A percentile compares a stretch with the other conserved stretches of the same genome.
phyloP scores from a whole-genome alignment of 2,888 invertebrate species.

The Nebria brevicollis region DNA sequence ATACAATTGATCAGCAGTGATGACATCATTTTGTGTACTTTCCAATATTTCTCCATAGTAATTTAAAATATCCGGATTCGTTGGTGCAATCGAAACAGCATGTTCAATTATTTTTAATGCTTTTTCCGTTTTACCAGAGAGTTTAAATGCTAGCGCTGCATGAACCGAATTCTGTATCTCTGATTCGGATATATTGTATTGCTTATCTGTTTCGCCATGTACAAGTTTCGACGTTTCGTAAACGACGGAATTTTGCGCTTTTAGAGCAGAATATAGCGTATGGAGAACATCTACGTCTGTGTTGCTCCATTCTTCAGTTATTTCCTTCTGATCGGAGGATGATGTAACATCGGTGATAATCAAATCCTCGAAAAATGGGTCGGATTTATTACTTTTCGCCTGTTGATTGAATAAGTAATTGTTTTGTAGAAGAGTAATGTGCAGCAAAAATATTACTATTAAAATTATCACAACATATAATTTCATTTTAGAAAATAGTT shows the following conservation, averaged over 20 bases:
- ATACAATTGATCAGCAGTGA: slow-evolving; percentile 91
- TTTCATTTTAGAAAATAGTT: slow-evolving; percentile 22
- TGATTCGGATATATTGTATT: slow-evolving; percentile 62
- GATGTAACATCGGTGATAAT: slow-evolving; percentile 57
- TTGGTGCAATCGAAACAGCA: slow-evolving; percentile 89
- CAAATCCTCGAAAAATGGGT: slow-evolving; percentile 60
- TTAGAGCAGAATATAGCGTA: slow-evolving; percentile 55
- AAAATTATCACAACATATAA: slow-evolving; percentile 32
- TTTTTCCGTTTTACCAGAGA: slow-evolving; percentile 83
- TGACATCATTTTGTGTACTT: slow-evolving; percentile 82
- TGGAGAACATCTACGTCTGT: slow-evolving; percentile 56
- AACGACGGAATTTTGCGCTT: slow-evolving; percentile 49
- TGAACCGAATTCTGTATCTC: slow-evolving; percentile 89
- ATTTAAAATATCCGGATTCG: slow-evolving; percentile 91
- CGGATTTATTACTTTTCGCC: slow-evolving; percentile 35
- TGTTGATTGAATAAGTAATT: slow-evolving; percentile 26
- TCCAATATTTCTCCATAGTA: slow-evolving; percentile 95
- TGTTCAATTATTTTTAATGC: slow-evolving; percentile 89
- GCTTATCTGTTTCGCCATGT: slow-evolving; percentile 19
- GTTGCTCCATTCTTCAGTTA: slow-evolving; percentile 49
- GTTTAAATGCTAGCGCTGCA: slow-evolving; percentile 86
- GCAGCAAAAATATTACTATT: slow-evolving; percentile 27
- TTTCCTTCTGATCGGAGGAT: slow-evolving; percentile 47
- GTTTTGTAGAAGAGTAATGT: slow-evolving; percentile 33
- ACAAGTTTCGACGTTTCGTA: slow-evolving; percentile 42